Evolutionary conservation across 2,797 vertebrate genomes (phyloP).

Genomic region (Periophthalmus magnuspinnatus): DNA sequence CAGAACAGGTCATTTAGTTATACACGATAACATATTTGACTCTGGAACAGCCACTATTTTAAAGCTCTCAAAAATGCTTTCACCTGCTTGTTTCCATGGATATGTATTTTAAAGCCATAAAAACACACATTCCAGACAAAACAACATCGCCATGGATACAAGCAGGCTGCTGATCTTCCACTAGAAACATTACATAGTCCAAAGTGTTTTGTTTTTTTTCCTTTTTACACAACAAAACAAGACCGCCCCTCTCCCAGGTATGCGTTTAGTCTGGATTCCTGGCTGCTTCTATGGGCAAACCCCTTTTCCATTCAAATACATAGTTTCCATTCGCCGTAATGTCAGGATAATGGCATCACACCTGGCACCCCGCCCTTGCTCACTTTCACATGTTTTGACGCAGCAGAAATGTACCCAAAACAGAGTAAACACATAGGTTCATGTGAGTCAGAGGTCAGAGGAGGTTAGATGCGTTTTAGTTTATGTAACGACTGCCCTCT

Average conservation of each 20-base stretch:
- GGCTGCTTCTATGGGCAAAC: constrained; percentile 55
- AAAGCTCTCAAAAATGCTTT: too few relatives aligned
- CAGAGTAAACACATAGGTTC: constrained; percentile 64
- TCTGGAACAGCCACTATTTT: too few relatives aligned
- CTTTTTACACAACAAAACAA: constrained; percentile 24
- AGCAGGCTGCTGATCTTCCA: not conserved
- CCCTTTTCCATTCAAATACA: constrained; percentile 67
- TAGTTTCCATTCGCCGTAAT: constrained; percentile 72
- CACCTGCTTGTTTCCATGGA: too few relatives aligned
- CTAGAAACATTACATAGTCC: not conserved
- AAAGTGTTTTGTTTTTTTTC: constrained; percentile 21
- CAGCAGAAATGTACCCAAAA: constrained; percentile 45
- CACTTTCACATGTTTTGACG: constrained; percentile 29
- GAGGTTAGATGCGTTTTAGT: constrained; percentile 39
- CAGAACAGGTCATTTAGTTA: too few relatives aligned
- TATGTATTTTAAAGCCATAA: too few relatives aligned
- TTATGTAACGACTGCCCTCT: constrained; percentile 50
- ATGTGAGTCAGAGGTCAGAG: constrained; percentile 48
- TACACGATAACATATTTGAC: too few relatives aligned
- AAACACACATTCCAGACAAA: too few relatives aligned
- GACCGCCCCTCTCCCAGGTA: constrained; percentile 51
- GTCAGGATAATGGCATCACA: constrained; percentile 71
- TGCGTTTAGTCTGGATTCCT: constrained; percentile 52
- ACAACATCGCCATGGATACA: too few relatives aligned
- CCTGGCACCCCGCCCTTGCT: constrained; percentile 63